Evolutionary conservation across 2,113 vertebrate species (phyloP).

Genomic region (Cebidichthys violaceus): DNA sequence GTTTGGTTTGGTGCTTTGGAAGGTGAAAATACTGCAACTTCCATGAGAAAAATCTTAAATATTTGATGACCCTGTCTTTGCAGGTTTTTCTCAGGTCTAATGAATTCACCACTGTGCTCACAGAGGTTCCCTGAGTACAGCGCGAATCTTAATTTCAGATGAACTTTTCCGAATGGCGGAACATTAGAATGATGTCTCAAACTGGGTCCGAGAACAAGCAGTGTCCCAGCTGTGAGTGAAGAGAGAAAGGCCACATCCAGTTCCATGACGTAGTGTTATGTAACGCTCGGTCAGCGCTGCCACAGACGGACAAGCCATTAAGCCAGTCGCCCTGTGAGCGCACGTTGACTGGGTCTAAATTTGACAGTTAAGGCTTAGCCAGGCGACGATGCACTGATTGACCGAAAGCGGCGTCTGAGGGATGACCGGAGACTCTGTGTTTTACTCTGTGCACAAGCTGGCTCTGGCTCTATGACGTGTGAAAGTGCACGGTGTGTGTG

Average conservation of each 20-base stretch:
- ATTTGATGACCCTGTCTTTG: slow-evolving; percentile 40
- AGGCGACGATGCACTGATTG: slow-evolving; percentile 29
- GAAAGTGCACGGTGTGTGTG: slow-evolving; percentile 16
- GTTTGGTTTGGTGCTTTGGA: slow-evolving; percentile 47
- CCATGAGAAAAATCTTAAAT: slow-evolving; percentile 53
- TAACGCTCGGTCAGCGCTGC: slow-evolving; percentile 46
- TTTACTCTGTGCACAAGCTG: background rate
- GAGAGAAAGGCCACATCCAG: slow-evolving; percentile 33
- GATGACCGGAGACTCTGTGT: slow-evolving; percentile 30
- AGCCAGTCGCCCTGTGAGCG: slow-evolving; percentile 52
- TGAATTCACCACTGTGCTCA: slow-evolving; percentile 13
- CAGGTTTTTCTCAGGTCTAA: slow-evolving; percentile 26
- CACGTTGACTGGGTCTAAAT: slow-evolving; percentile 55
- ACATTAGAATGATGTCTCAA: slow-evolving; percentile 22
- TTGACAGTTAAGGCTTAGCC: slow-evolving; percentile 48
- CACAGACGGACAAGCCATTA: slow-evolving; percentile 42
- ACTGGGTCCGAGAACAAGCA: slow-evolving; percentile 23
- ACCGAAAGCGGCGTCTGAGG: background rate
- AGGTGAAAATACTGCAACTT: slow-evolving; percentile 48
- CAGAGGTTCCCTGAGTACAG: slow-evolving; percentile 30
- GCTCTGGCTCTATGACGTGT: slow-evolving; percentile 20
- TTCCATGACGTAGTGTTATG: slow-evolving; percentile 55
- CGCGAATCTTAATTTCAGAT: slow-evolving; percentile 38
- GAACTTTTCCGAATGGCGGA: background rate
- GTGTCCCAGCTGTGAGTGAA: slow-evolving; percentile 43